Conservation (phyloP, 2,797 vertebrate species). For the Sebastes reedi region DNA sequence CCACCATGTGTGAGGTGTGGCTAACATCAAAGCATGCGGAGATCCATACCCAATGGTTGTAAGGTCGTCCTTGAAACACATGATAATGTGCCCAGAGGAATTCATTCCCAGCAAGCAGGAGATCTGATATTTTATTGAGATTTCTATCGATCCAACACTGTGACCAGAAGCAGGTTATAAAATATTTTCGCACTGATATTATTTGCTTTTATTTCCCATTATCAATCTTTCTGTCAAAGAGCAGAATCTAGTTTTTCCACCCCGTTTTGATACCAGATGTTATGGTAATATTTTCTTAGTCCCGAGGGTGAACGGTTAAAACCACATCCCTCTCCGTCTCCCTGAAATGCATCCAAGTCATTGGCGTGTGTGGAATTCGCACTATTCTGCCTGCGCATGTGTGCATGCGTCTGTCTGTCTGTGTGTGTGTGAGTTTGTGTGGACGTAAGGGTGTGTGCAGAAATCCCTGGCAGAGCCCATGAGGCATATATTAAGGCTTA, state of each 20-base stretch:
- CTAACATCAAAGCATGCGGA: constrained; percentile 53
- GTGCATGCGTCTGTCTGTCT: constrained; percentile 14
- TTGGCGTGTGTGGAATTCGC: constrained; percentile 51
- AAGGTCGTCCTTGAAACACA: constrained; percentile 36
- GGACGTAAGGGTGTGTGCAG: constrained; percentile 43
- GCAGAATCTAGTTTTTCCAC: constrained; percentile 24
- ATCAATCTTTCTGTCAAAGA: background rate
- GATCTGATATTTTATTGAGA: constrained; percentile 41
- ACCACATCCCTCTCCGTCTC: constrained; percentile 45
- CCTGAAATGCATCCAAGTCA: constrained; percentile 57
- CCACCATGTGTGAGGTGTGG: constrained; percentile 16
- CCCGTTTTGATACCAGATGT: constrained; percentile 62
- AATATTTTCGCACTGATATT: constrained; percentile 23
- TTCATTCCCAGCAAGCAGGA: constrained; percentile 42
- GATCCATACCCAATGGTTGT: constrained; percentile 3
- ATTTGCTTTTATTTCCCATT: background rate
- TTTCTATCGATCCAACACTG: constrained; percentile 46
- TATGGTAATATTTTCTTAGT: constrained; percentile 60
- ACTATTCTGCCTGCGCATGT: constrained; percentile 31
- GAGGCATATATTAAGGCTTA: constrained; percentile 72
- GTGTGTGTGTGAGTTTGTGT: constrained; percentile 14
- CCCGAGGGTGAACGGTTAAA: constrained; percentile 47
- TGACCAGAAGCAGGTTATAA: constrained; percentile 26
- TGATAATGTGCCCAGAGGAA: constrained; percentile 42
- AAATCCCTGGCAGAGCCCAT: constrained; percentile 61